phyloP scores from a whole-genome alignment of 2,797 vertebrate genomes.

The Steatocranus sp. region DNA sequence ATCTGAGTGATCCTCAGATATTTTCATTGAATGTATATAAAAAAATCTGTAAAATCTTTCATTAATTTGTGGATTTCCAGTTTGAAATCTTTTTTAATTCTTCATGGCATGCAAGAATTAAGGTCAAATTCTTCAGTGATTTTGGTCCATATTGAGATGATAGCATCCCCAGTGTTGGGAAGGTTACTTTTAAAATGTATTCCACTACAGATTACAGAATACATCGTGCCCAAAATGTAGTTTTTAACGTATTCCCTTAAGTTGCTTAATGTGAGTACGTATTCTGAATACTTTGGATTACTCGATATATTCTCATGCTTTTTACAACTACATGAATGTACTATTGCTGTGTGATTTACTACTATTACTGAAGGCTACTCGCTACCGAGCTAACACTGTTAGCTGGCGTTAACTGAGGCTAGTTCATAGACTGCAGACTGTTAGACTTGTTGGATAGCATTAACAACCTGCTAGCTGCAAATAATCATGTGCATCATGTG shows the following conservation, averaged over 20 bases:
- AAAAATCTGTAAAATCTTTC: background rate
- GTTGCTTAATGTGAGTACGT: background rate
- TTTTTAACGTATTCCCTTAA: background rate
- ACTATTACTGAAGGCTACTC: background rate
- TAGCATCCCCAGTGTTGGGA: background rate
- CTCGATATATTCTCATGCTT: background rate
- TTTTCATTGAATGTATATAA: background rate
- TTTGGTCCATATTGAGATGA: background rate
- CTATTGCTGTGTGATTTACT: background rate
- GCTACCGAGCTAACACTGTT: rapidly evolving
- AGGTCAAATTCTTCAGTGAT: background rate
- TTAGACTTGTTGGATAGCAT: background rate
- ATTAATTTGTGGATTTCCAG: background rate
- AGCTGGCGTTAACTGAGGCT: background rate
- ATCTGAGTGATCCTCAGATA: background rate
- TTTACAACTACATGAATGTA: background rate
- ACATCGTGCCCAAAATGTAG: background rate
- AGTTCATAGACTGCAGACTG: background rate
- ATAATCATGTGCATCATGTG: background rate
- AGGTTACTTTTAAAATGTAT: background rate
- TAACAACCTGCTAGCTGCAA: background rate
- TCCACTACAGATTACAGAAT: background rate
- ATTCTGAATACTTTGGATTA: background rate
- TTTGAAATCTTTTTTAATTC: background rate
- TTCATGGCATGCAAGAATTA: background rate